Conservation (phyloP, 2,888 invertebrate genomes). For the Cheilosia pagana region DNA sequence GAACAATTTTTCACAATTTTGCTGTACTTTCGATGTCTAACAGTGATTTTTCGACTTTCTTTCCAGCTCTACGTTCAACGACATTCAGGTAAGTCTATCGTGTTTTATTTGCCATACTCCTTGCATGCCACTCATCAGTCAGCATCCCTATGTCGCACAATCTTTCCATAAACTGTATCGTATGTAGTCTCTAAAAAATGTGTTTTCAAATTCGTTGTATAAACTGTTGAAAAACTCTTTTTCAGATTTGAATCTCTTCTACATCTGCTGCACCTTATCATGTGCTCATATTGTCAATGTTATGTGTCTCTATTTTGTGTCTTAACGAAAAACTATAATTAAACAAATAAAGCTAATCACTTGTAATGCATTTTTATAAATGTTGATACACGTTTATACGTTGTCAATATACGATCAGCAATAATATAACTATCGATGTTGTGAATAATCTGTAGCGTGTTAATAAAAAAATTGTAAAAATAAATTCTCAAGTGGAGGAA, state of each 20-base stretch:
- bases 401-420: constrained; percentile 23
- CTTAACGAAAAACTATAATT: constrained; percentile 32
- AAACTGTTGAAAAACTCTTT: constrained; percentile 59
- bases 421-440: constrained; percentile 54
- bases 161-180: constrained; percentile 8
- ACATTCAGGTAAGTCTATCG: constrained; percentile 9
- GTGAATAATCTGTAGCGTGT: constrained; percentile 58
- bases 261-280: constrained; percentile 67
- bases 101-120: background rate
- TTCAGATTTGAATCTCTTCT: constrained; percentile 72
- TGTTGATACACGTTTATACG: constrained; percentile 46
- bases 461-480: constrained; percentile 55
- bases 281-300: constrained; percentile 71
- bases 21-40: too few relatives aligned
- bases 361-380: constrained; percentile 61
- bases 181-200: constrained; percentile 1
- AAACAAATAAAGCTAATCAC: constrained; percentile 16
- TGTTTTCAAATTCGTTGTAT: constrained; percentile 53
- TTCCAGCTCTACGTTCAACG: constrained; percentile 20
- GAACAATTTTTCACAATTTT: too few relatives aligned
- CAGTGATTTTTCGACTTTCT: background rate
- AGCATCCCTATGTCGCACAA: constrained; percentile 30
- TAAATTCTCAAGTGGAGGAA: constrained; percentile 73
- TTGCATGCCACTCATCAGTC: constrained; percentile 45
- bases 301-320: constrained; percentile 69